Evolutionary conservation across 2,113 vertebrate genomes (phyloP).

Genomic region (Monopterus albus): DNA sequence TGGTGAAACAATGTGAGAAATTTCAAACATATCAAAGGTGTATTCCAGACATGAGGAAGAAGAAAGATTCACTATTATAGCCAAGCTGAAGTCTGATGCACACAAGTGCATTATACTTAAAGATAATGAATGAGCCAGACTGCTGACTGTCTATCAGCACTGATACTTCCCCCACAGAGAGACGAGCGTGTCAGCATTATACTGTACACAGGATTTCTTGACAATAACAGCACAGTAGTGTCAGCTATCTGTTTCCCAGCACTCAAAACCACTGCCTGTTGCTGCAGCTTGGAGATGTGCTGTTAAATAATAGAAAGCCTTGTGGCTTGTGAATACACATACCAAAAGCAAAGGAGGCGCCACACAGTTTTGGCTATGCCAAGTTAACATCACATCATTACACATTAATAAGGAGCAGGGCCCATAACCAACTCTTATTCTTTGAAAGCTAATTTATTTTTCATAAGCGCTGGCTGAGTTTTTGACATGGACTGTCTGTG

Average conservation of each 20-base stretch:
- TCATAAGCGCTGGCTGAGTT: conserved; percentile 34
- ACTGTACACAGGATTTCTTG: conserved; percentile 15
- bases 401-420: conserved; percentile 51
- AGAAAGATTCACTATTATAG: neutral
- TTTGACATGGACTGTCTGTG: conserved; percentile 11
- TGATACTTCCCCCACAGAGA: conserved; percentile 27
- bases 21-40: neutral
- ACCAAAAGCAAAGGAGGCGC: conserved; percentile 59
- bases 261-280: conserved; percentile 51
- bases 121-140: conserved; percentile 24
- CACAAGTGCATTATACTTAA: conserved; percentile 14
- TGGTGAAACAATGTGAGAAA: neutral
- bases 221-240: conserved; percentile 45
- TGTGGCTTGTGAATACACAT: conserved; percentile 59
- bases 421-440: conserved; percentile 55
- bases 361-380: conserved; percentile 29
- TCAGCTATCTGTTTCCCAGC: conserved; percentile 69
- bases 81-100: neutral
- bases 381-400: conserved; percentile 59
- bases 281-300: conserved; percentile 48
- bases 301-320: conserved; percentile 68
- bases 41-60: neutral
- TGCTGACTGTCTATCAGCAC: conserved; percentile 26
- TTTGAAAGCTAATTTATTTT: conserved; percentile 52
- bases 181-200: conserved; percentile 33